Percentiles rank a stretch among this genome's conserved stretches.
These are phyloP conservation scores for Volucella zonaria DNA, from an alignment of 2,888 invertebrate species.

Conservation along the genomic window DNA sequence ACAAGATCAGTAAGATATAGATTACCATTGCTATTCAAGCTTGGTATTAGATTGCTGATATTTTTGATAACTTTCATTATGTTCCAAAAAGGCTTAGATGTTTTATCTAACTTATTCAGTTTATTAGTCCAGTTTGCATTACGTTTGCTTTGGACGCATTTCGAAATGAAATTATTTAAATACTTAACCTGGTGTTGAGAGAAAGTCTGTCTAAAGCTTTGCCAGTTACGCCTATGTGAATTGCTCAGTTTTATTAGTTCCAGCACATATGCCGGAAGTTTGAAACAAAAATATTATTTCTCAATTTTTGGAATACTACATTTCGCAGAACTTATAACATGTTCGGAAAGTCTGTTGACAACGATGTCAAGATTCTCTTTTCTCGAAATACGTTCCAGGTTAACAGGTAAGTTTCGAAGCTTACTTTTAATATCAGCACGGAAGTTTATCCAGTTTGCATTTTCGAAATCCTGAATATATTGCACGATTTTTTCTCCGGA, in stretches of 20 bases:
- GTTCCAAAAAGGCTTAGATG: too few relatives aligned
- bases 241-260: not conserved
- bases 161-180: not conserved
- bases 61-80: too few relatives aligned
- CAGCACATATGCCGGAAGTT: not conserved
- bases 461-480: conserved; percentile 3
- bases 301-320: not conserved
- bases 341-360: not conserved
- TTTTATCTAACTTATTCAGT: too few relatives aligned
- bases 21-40: too few relatives aligned
- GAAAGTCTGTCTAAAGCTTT: too few relatives aligned
- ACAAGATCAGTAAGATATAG: too few relatives aligned
- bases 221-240: conserved; percentile 2
- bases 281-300: not conserved
- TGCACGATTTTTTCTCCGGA: not conserved
- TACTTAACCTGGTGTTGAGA: not conserved
- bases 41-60: too few relatives aligned
- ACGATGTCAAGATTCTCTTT: too few relatives aligned
- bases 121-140: not conserved
- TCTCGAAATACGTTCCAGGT: too few relatives aligned
- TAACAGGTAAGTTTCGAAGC: too few relatives aligned
- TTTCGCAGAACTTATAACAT: conserved; percentile 3
- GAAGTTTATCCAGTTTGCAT: not conserved
- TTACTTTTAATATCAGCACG: not conserved
- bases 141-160: not conserved